Percentiles rank a stretch among this genome's conserved stretches.
phyloP scores from a whole-genome alignment of 2,888 invertebrate genomes.

The Volucella inflata region DNA sequence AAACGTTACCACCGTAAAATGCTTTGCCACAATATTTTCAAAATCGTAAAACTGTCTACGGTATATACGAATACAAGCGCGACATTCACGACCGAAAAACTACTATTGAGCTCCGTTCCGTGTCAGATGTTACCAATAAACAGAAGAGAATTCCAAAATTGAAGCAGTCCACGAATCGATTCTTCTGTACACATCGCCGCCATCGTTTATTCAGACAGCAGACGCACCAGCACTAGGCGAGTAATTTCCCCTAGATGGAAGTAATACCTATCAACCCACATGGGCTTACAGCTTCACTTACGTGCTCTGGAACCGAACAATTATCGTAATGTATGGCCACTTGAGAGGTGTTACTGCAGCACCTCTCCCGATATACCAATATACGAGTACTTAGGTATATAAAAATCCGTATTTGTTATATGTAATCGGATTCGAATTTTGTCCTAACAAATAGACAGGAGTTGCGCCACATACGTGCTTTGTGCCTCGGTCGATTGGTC shows the following conservation, averaged over 20 bases:
- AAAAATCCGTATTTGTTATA: conserved; percentile 48
- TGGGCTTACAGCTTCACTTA: conserved; percentile 26
- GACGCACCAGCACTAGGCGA: no score
- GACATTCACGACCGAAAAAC: conserved; percentile 38
- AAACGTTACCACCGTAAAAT: conserved; percentile 49
- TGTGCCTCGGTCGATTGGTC: background rate
- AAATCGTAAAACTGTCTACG: conserved; percentile 70
- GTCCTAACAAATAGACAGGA: conserved; percentile 46
- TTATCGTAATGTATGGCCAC: conserved; percentile 70
- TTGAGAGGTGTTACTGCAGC: conserved; percentile 64
- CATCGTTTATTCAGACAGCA: no score
- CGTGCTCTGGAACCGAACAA: conserved; percentile 53
- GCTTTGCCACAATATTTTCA: conserved; percentile 57
- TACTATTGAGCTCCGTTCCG: conserved; percentile 17
- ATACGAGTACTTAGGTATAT: conserved; percentile 5
- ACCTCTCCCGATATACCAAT: background rate
- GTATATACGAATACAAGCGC: conserved; percentile 37
- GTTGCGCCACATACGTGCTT: conserved; percentile 16
- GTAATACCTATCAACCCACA: conserved; percentile 4
- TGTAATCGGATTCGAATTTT: conserved; percentile 62
- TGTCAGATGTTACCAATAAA: conserved; percentile 22
- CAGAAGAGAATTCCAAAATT: conserved; percentile 33
- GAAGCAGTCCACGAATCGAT: conserved; percentile 57
- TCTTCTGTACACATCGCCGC: conserved; percentile 16
- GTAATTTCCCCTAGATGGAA: no score